These are phyloP conservation scores for Xyliphius kryptos DNA, from an alignment of 2,113 vertebrate species.

Conservation along the genomic window DNA sequence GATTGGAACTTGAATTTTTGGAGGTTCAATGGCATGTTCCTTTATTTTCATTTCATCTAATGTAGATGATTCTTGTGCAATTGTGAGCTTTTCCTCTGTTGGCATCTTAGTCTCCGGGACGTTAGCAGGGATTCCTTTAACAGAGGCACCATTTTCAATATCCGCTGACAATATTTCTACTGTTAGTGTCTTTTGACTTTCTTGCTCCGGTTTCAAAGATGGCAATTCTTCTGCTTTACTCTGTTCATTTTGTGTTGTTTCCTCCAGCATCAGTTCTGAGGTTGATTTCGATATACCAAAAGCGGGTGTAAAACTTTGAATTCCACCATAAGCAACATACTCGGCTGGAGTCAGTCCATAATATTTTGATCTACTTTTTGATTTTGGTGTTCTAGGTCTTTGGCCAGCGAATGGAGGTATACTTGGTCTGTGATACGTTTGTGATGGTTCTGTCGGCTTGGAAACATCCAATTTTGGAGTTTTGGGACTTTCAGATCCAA, in stretches of 20 bases:
- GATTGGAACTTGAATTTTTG: slow-evolving; percentile 40
- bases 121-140: too few species aligned
- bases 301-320: slow-evolving; percentile 53
- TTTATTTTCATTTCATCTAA: slow-evolving; percentile 22
- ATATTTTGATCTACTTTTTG: slow-evolving; percentile 55
- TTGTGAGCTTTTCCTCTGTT: too few species aligned
- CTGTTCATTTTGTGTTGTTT: too few species aligned
- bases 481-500: slow-evolving; percentile 7
- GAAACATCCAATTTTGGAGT: slow-evolving; percentile 52
- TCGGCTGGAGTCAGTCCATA: slow-evolving; percentile 65
- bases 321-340: slow-evolving; percentile 64
- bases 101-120: too few species aligned
- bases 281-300: slow-evolving; percentile 48
- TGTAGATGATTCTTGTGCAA: too few species aligned
- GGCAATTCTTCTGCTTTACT: too few species aligned
- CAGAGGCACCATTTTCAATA: too few species aligned
- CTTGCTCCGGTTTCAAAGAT: too few species aligned
- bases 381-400: slow-evolving; percentile 59
- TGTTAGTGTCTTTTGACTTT: slow-evolving; percentile 13
- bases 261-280: too few species aligned
- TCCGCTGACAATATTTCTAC: slow-evolving; percentile 8
- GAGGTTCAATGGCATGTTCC: slow-evolving; percentile 18
- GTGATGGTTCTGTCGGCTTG: slow-evolving; percentile 43
- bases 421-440: slow-evolving; percentile 54
- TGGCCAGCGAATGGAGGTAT: slow-evolving; percentile 45